Base-by-base conservation (phyloP, 2,888 invertebrate species). In the Diarsia dahlii region DNA sequence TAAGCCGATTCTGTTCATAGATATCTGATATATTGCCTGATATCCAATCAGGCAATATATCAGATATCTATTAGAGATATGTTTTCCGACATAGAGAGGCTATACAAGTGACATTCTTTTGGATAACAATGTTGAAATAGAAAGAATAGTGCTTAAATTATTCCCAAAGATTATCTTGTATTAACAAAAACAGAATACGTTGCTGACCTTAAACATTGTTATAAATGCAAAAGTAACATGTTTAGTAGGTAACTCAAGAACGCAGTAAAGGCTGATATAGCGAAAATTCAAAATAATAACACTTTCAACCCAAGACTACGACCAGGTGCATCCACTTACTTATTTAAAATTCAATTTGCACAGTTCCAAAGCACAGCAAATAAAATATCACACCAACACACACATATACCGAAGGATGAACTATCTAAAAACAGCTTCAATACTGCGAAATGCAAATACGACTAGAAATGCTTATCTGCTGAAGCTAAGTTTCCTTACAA, bases 401-500 rank as follows among this genome's bases (percentile, higher is more conserved):
- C 28, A 18, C 18, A 56, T 34, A 34, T 13, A 58, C n/a, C 3
- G 50, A n/a, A 79, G 12, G 39, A 78, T 64, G 73, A 58, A 46
- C 62, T 73, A 71, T 67, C 69, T 70, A 75, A 56, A 82, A 75
- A 52, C 71, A 75, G 66, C 48, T 71, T 56, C 71, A 65, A 73
- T 77, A 68, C 72, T 68, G 66, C 67, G 72, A 72, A 75, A 84
- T 72, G 71, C 78, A 80, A 84, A 86, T 64, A 71, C 74, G 74
- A 70, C 67, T 68, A 76, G 76, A 84, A 78, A 86, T 85, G 67
- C 68, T 78, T 85, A 88, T 88, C 85, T 78, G 58, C 71, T 69
- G 68, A 80, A 76, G 76, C 75, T 70, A 54, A 70, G 74, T 71
- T 71, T 76, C 87, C 82, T 39, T 81, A 88, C 54, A 86, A 71